Evolutionary conservation across 23 tunicate species (phyloP).

Genomic region (Styela plicata): DNA sequence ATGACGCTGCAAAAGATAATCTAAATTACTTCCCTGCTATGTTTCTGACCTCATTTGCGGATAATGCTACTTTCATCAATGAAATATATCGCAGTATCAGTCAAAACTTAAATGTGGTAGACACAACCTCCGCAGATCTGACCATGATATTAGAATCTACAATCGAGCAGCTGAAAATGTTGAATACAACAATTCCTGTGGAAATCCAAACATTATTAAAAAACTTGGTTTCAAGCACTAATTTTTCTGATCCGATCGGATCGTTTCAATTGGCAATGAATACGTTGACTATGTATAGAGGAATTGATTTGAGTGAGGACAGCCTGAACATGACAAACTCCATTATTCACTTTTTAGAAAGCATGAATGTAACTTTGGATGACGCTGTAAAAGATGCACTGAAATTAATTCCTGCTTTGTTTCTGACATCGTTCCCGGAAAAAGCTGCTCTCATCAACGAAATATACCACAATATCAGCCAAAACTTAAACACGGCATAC

Average conservation of each 20-base stretch:
- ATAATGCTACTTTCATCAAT: background rate
- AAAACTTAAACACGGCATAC: background rate
- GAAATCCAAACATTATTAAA: background rate
- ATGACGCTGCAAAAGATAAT: background rate
- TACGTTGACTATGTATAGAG: background rate
- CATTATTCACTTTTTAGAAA: background rate
- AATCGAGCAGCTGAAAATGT: no score
- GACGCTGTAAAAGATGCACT: background rate
- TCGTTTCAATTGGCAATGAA: background rate
- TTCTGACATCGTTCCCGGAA: background rate
- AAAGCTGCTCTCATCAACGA: background rate
- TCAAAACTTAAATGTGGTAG: background rate
- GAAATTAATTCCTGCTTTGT: background rate
- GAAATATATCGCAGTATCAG: background rate
- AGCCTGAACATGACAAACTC: background rate
- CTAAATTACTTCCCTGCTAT: background rate
- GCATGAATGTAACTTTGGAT: background rate
- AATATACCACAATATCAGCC: background rate
- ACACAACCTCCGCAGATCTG: background rate
- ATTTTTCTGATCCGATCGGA: background rate
- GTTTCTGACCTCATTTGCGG: background rate
- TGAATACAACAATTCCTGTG: no score
- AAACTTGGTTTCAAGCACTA: background rate
- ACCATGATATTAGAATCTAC: no score
- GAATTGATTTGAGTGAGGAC: background rate